phyloP scores from a whole-genome alignment of 2,113 vertebrate species.

The Alouatta palliata region DNA sequence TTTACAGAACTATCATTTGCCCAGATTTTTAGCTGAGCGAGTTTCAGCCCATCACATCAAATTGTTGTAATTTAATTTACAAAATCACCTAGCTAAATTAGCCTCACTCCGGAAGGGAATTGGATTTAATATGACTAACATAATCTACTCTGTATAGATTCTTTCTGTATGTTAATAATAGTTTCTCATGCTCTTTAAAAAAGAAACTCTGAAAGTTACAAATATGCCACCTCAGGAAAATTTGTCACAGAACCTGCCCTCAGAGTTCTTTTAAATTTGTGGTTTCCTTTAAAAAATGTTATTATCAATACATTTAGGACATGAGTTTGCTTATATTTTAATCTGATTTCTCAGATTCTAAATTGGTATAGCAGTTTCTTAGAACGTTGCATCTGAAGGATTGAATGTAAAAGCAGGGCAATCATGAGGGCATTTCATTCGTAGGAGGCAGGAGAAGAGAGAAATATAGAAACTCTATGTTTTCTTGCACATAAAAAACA shows the following conservation, averaged over 20 bases:
- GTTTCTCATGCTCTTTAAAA: conserved; percentile 8
- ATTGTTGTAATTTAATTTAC: conserved; percentile 72
- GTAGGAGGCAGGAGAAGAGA: not conserved
- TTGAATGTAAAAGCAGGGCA: not conserved
- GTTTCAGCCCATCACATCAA: conserved; percentile 48
- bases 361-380: not conserved
- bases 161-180: conserved; percentile 61
- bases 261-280: not conserved
- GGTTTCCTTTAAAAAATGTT: not conserved
- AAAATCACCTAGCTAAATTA: conserved; percentile 63
- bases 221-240: conserved; percentile 13
- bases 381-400: not conserved
- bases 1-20: conserved; percentile 43
- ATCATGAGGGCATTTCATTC: not conserved
- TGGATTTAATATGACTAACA: conserved; percentile 66
- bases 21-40: conserved; percentile 52
- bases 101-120: conserved; percentile 32
- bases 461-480: not conserved
- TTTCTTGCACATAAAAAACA: conserved; percentile 12
- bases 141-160: conserved; percentile 61
- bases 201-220: conserved; percentile 8
- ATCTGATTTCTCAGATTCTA: not conserved
- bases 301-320: not conserved
- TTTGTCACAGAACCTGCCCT: not conserved
- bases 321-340: not conserved